Base-by-base conservation (phyloP, 2,888 invertebrate species). In the Bellardia bayeri region DNA sequence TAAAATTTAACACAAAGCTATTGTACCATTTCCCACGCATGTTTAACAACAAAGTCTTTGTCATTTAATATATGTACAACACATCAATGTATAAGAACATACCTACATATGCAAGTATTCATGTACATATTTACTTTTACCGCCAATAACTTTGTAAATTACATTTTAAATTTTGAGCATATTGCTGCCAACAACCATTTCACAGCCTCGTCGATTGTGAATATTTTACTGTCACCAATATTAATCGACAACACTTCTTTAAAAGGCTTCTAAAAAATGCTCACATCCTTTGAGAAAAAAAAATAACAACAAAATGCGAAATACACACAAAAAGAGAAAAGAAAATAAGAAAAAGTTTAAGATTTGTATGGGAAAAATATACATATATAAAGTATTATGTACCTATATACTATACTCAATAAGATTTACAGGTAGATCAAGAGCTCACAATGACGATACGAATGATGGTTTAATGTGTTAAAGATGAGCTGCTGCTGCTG, bases 371-470 rank as follows among this genome's bases (percentile, higher is more conserved):
- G 79, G 83, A 86, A 86, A 75, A 85, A 80, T 9, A 45, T 40
- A 23, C 37, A 45, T 45, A 45, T 58, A 58, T 58, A 58, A 5
- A 11, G 30, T 42, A 42, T 42, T 42, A 9, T 40, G 40, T 40
- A n/a, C n/a, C n/a, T n/a, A 8, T 37, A n/a, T 6, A 23, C 23
- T 71, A 56, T 56, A 40, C 23, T 56, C 49, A 51, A 40, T 5
- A 75, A 82, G 56, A 61, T 82, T 76, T 69, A 79, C 82, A 86
- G 82, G 86, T 83, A 83, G 80, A 83, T 76, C 75, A 81, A 71
- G 71, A 76, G 45, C 75, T 63, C 42, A 68, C 61, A 69, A 75
- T 69, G 8, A 64, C 33, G 30, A 54, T 71, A 71, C 51, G 40
- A 71, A 71, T 66, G 75, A 54, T 51, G 56, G 51, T 54, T 40